Evolutionary conservation across 1,140 invertebrate genomes (phyloP), one percentile per base, ranked within the genome.

Genomic region (Brachionus paranguensis): DNA sequence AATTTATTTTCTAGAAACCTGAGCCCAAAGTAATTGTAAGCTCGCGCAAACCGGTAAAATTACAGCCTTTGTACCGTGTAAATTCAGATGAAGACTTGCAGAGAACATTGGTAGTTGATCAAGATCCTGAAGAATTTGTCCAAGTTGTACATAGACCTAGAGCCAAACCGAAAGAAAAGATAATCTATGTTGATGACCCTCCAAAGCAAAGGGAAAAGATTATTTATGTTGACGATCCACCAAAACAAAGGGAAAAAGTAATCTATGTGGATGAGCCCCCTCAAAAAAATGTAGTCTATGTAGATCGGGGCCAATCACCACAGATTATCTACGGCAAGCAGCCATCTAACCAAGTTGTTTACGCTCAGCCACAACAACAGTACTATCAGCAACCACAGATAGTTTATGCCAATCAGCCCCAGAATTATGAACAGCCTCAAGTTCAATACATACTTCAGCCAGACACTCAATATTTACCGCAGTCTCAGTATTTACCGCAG

Each of bases 81-180:
- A 68, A 81, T 41, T 81, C 78, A 33, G 78, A 81, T 47, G 72
- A 76, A 1, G 72, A 76, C 7, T 50, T 76, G 7, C 43, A 76
- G 20, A 45, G 72, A 5, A 47, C 17, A 20, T 27, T 76, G 14
- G 72, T 76, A n/a, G 43, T 50, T 29, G 78, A 81, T 10, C 27
- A 60, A 45, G 37, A 43, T 7, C 37, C 37, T 24, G 78, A 81
- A 29, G 50, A 81, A 81, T 27, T 64, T 24, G 78, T 81, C 41
- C 78, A 81, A 45, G 41, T 81, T 14, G 78, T 81, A 11, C 78
- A 81, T 7, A 17, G 78, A 60, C 27, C 50, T 20, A 60, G 64
- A 68, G 50, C 78, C 60, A 81, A 81, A 37, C 78, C 78, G 12
- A 81, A 81, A 8, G 78, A 81, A 68, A 81, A 81, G 60, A 37